Evolutionary conservation across 2,888 invertebrate genomes (phyloP).

Genomic region (Patella ulyssiponensis): DNA sequence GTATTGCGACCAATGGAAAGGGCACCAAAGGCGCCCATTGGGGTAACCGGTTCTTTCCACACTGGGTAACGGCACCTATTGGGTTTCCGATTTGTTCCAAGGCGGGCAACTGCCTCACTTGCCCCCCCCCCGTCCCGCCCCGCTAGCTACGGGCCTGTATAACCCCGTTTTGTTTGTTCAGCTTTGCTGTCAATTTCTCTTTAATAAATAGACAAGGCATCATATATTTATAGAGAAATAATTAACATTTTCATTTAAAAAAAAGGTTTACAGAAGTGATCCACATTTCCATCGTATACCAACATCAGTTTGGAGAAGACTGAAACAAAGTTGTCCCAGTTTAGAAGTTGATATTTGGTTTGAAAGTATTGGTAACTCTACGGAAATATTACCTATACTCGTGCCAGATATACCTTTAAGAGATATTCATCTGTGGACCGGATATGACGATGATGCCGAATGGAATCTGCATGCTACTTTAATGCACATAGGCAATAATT

Average conservation of each 20-base stretch:
- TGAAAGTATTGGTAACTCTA: conserved; percentile 51
- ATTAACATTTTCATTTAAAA: too few species aligned
- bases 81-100: too few species aligned
- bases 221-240: too few species aligned
- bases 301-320: conserved; percentile 45
- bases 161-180: not conserved
- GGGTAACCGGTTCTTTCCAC: too few species aligned
- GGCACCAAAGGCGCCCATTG: too few species aligned
- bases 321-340: conserved; percentile 47
- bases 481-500: conserved; percentile 45
- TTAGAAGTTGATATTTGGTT: conserved; percentile 57
- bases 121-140: too few species aligned
- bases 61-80: too few species aligned
- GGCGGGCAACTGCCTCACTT: too few species aligned
- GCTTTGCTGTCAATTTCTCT: too few species aligned
- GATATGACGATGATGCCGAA: conserved; percentile 56
- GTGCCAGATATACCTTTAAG: conserved; percentile 53
- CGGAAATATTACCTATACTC: conserved; percentile 49
- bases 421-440: conserved; percentile 62
- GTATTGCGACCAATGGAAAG: too few species aligned
- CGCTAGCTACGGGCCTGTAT: too few species aligned
- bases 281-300: conserved; percentile 59
- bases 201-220: too few species aligned
- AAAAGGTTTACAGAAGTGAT: conserved; percentile 51
- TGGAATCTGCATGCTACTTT: conserved; percentile 53